Base-by-base conservation (phyloP, 1,140 invertebrate species). In the Platorchestia sp. region DNA sequence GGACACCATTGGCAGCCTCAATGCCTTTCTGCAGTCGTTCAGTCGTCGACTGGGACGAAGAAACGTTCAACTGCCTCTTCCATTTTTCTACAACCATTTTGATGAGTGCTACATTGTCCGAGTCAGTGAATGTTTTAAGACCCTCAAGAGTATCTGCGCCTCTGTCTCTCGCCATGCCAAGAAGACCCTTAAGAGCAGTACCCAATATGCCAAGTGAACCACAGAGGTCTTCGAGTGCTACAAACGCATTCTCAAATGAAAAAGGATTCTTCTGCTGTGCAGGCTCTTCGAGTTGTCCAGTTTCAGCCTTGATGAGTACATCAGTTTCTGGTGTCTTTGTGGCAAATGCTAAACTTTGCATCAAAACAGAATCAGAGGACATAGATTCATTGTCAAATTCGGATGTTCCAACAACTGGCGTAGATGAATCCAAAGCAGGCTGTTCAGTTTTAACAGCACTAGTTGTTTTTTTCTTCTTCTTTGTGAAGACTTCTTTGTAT, bases 341-440 rank as follows among this genome's bases (percentile, higher is more conserved):
- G 40, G 43, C 45, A 47, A 93, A 93, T 19, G 91, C 91, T n/a
- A 93, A 93, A 47, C 91, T 93, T 47, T 93, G 91, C 91, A 93
- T 93, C 36, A 93, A 41, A 40, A 93, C 91, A 0, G 91, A 93
- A 93, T 93, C 91, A 10, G 91, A 47, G 7, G 91, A 40, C 45
- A 93, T 42, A 14, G 87, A 89, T 42, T 44, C 87, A 89, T 44
- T 44, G 27, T 42, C 87, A 89, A 42, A 14, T 14, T 42, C 14
- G 43, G 43, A 89, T 0, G 87, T 44, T 89, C 43, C 41, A 6
- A 41, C 5, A 89, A 44, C 43, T 86, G 7, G 41, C 36, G 86
- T 14, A 42, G 87, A 89, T 14, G 87, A 19, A 7, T 42, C 87
- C 14, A 43, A 41, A 14, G 43, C 3, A 89, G 14, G 5, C n/a